Conservation (phyloP, 1,140 invertebrate genomes). For the Apis cerana region DNA sequence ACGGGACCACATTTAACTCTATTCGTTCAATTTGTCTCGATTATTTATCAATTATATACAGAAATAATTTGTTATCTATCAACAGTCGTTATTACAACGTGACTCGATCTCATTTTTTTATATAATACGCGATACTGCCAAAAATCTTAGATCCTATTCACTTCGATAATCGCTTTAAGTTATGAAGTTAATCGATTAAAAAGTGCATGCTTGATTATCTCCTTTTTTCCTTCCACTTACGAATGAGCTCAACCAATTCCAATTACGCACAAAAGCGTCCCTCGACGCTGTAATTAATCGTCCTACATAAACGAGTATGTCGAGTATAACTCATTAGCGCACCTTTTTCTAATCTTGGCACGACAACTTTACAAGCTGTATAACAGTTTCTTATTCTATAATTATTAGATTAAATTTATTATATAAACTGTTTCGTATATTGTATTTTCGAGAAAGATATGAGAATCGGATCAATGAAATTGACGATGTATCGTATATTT, state of each 20-base stretch:
- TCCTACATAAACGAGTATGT: conserved; percentile 38
- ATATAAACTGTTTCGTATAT: conserved; percentile 9
- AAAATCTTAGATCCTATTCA: conserved; percentile 18
- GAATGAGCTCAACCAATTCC: conserved; percentile 52
- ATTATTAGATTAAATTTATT: conserved; percentile 34
- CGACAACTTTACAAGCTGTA: conserved; percentile 42
- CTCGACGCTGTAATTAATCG: conserved; percentile 44
- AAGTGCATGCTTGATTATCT: background rate
- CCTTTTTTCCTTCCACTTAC: background rate
- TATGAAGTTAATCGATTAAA: conserved; percentile 4
- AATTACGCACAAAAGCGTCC: conserved; percentile 59
- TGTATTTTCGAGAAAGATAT: conserved; percentile 18
- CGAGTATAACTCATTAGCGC: conserved; percentile 43
- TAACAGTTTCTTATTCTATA: conserved; percentile 32
- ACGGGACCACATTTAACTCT: conserved; percentile 20
- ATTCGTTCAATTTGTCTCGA: conserved; percentile 14
- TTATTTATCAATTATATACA: background rate
- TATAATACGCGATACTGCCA: conserved; percentile 25
- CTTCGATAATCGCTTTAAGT: background rate
- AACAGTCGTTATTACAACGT: background rate
- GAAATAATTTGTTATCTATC: background rate
- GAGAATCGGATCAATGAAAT: background rate
- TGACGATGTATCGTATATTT: too few species aligned
- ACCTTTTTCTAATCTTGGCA: conserved; percentile 59
- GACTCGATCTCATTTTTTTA: background rate